Evolutionary conservation across 2,888 invertebrate species (phyloP).

Genomic region (Globia sparganii): DNA sequence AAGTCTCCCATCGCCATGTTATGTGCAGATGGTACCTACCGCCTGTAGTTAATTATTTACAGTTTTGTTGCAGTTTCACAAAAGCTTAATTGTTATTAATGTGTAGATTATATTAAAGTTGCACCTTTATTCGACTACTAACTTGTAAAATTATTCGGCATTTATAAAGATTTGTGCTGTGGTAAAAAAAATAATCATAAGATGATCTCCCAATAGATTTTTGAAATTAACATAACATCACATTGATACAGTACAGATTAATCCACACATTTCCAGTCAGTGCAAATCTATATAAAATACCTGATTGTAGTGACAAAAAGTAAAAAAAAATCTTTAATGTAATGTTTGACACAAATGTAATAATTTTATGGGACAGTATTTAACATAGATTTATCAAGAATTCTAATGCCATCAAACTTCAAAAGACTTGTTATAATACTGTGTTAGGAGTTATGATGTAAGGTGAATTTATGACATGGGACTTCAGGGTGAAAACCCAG

Average conservation of each 20-base stretch:
- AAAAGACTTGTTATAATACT: not conserved
- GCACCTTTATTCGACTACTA: constrained; percentile 8
- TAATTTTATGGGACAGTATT: not conserved
- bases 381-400: constrained; percentile 1
- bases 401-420: not conserved
- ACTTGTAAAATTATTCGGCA: constrained; percentile 13
- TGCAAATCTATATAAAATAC: constrained; percentile 20
- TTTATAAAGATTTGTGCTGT: constrained; percentile 10
- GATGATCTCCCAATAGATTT: not conserved
- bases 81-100: constrained; percentile 43
- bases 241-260: not conserved
- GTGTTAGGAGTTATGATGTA: not conserved
- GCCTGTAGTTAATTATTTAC: constrained; percentile 36
- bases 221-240: not conserved
- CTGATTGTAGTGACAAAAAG: not conserved
- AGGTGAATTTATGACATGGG: not conserved
- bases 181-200: not conserved
- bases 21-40: constrained; percentile 60
- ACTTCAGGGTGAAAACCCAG: not conserved
- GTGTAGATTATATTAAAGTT: constrained; percentile 25
- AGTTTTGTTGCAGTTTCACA: constrained; percentile 86
- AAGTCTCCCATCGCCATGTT: constrained; percentile 72
- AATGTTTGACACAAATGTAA: not conserved
- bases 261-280: not conserved
- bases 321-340: not conserved